A percentile compares a stretch with the other conserved stretches of the same genome.
These are phyloP conservation scores for Agrotis ipsilon DNA, from an alignment of 2,888 invertebrate genomes.

Conservation along the genomic window DNA sequence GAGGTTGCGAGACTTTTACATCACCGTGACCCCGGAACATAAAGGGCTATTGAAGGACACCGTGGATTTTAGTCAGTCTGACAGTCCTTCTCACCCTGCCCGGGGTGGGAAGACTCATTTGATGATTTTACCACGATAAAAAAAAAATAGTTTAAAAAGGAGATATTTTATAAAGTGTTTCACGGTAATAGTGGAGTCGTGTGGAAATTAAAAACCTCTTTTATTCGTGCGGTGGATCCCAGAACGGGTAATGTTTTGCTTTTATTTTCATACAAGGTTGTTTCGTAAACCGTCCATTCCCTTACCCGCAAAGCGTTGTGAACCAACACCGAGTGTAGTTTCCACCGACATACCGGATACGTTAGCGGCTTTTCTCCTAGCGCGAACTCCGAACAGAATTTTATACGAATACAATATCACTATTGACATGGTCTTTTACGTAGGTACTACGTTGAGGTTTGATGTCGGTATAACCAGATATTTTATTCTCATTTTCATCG, in stretches of 20 bases:
- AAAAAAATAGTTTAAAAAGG: too few species aligned
- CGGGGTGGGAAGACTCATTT: too few species aligned
- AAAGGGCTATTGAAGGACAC: too few species aligned
- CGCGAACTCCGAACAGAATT: constrained; percentile 32
- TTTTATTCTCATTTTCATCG: too few species aligned
- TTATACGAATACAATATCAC: constrained; percentile 22
- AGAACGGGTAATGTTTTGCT: not conserved
- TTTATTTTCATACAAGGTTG: constrained; percentile 14
- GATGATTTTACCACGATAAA: too few species aligned
- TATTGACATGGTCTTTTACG: constrained; percentile 5
- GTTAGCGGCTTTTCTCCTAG: constrained; percentile 34
- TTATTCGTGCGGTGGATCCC: not conserved
- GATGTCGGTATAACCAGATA: not conserved
- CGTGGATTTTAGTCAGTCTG: too few species aligned
- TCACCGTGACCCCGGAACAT: too few species aligned
- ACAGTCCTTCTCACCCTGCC: too few species aligned
- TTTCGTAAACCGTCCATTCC: not conserved
- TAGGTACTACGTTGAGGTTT: not conserved
- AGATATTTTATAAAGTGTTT: not conserved
- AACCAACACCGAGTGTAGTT: constrained; percentile 15
- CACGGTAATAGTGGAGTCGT: not conserved
- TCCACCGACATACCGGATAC: constrained; percentile 28
- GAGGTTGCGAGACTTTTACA: too few species aligned
- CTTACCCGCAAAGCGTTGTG: constrained; percentile 3
- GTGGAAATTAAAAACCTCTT: not conserved